Evolutionary conservation across 2,888 invertebrate species (phyloP).

Genomic region (Taenaris catops): DNA sequence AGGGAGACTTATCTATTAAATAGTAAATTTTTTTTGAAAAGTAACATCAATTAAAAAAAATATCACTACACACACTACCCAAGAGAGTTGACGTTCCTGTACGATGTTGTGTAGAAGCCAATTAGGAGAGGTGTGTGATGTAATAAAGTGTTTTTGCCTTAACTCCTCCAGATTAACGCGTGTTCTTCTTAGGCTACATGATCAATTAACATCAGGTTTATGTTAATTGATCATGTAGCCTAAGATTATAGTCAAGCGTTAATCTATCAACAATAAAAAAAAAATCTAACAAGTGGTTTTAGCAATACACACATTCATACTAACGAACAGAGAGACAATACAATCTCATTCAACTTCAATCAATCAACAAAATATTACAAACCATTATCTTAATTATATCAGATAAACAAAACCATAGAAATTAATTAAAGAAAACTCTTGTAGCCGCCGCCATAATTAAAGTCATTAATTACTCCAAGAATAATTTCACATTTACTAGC

Average conservation of each 20-base stretch:
- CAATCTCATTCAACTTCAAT: too few relatives aligned
- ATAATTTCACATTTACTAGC: neutral
- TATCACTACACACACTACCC: neutral
- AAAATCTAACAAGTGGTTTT: neutral
- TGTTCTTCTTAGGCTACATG: too few relatives aligned
- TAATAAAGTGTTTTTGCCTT: too few relatives aligned
- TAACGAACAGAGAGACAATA: too few relatives aligned
- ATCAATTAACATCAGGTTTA: too few relatives aligned
- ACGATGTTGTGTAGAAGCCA: too few relatives aligned
- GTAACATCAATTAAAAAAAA: neutral
- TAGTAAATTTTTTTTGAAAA: neutral
- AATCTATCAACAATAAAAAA: too few relatives aligned
- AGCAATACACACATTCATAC: neutral
- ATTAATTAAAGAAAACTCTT: neutral
- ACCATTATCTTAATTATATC: neutral
- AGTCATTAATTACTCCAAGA: constrained; percentile 1
- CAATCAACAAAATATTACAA: neutral
- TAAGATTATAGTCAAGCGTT: too few relatives aligned
- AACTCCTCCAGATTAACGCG: too few relatives aligned
- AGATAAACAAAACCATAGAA: neutral
- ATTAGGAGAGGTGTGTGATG: too few relatives aligned
- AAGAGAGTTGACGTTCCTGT: too few relatives aligned
- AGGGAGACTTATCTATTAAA: neutral
- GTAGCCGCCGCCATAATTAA: neutral
- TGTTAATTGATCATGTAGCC: too few relatives aligned